Evolutionary conservation across 2,113 vertebrate species (phyloP).

Genomic region (Sinocyclocheilus maitianheensis): DNA sequence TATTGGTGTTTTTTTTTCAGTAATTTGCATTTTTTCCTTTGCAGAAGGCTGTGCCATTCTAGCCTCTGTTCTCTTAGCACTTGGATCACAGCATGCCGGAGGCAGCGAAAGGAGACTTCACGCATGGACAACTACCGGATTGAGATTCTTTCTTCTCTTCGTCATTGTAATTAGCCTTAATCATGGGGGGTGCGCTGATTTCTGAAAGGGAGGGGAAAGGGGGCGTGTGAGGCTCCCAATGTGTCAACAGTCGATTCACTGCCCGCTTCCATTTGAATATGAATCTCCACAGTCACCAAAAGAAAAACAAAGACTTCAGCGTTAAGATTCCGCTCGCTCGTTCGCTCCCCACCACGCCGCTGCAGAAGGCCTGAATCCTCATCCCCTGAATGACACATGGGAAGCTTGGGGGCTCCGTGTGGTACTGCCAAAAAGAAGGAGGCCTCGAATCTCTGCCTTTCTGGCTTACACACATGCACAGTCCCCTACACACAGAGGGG

Average conservation of each 20-base stretch:
- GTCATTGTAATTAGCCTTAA: slow-evolving; percentile 90
- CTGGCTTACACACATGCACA: slow-evolving; percentile 9
- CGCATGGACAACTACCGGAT: slow-evolving; percentile 84
- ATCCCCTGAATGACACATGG: slow-evolving; percentile 81
- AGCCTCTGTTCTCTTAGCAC: slow-evolving; percentile 43
- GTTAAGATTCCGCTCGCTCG: slow-evolving; percentile 80
- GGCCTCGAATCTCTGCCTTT: slow-evolving; percentile 30
- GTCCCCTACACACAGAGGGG: slow-evolving; percentile 14
- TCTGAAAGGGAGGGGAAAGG: slow-evolving; percentile 35
- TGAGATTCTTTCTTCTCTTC: slow-evolving; percentile 81
- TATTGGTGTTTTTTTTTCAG: background rate
- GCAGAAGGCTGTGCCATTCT: background rate
- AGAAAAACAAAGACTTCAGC: slow-evolving; percentile 82
- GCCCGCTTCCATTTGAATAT: slow-evolving; percentile 85
- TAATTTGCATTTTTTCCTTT: background rate
- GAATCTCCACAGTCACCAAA: slow-evolving; percentile 77
- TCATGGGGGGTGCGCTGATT: slow-evolving; percentile 80
- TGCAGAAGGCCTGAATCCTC: slow-evolving; percentile 80
- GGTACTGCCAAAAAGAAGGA: slow-evolving; percentile 81
- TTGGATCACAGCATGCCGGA: slow-evolving; percentile 74
- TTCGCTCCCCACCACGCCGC: slow-evolving; percentile 54
- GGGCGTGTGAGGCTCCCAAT: slow-evolving; percentile 73
- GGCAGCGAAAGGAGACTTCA: slow-evolving; percentile 69
- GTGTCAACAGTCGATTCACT: slow-evolving; percentile 83
- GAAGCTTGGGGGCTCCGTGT: slow-evolving; percentile 64